phyloP scores from a whole-genome alignment of 2,888 invertebrate species.

The Dorcus parallelipipedus region DNA sequence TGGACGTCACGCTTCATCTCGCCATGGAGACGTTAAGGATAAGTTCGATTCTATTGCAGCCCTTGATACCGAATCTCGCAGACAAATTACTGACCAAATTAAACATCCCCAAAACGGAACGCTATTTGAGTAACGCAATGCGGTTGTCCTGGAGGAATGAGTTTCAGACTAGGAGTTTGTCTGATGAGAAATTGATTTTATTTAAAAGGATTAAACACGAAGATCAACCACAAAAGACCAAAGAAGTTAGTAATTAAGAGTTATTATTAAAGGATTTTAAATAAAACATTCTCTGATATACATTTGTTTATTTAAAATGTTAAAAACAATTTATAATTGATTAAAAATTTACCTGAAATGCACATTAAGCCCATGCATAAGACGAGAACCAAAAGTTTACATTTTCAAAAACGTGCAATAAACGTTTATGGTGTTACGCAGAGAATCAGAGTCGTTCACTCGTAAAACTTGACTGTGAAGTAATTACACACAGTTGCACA shows the following conservation, averaged over 20 bases:
- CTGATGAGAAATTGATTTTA: slow-evolving; percentile 32
- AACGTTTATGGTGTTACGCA: too few relatives aligned
- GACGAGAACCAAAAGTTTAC: too few relatives aligned
- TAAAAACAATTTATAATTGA: too few relatives aligned
- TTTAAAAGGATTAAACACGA: slow-evolving; percentile 39
- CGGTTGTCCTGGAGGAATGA: slow-evolving; percentile 36
- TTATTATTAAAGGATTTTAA: not conserved
- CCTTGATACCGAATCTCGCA: slow-evolving; percentile 76
- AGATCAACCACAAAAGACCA: slow-evolving; percentile 3
- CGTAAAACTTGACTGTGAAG: too few relatives aligned
- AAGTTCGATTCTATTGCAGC: slow-evolving; percentile 76
- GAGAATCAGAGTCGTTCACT: too few relatives aligned
- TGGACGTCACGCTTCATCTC: slow-evolving; percentile 72
- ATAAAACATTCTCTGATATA: too few relatives aligned
- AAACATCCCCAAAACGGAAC: slow-evolving; percentile 47
- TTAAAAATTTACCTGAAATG: too few relatives aligned
- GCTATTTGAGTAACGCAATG: slow-evolving; percentile 53
- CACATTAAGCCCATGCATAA: too few relatives aligned
- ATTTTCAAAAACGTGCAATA: too few relatives aligned
- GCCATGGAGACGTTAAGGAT: slow-evolving; percentile 83
- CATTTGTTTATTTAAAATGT: too few relatives aligned
- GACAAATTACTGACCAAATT: slow-evolving; percentile 68
- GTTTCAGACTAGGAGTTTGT: slow-evolving; percentile 30
- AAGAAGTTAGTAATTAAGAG: slow-evolving; percentile 18
- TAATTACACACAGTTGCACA: too few relatives aligned